phyloP scores from a whole-genome alignment of 2,797 vertebrate species.

The Coracias cyanogaster region DNA sequence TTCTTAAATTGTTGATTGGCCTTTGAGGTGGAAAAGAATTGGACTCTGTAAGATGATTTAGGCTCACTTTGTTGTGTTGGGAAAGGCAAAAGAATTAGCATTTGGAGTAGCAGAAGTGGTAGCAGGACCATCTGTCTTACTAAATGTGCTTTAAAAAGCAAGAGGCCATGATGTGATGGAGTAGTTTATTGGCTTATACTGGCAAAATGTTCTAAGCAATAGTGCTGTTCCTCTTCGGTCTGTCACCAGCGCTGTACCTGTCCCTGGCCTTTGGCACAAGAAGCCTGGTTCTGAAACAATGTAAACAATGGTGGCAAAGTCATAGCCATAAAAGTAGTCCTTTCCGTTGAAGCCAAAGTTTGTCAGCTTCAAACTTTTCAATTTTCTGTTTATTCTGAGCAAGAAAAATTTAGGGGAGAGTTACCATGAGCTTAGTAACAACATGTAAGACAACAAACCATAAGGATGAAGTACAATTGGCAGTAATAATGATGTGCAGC shows the following conservation, averaged over 20 bases:
- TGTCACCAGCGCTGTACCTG: background rate
- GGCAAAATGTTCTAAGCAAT: accelerated
- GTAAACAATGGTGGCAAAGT: accelerated
- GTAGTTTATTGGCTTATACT: background rate
- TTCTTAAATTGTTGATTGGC: background rate
- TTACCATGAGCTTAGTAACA: background rate
- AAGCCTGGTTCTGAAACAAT: too few relatives aligned
- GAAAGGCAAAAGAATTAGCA: background rate
- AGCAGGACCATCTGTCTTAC: background rate
- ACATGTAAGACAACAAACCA: accelerated
- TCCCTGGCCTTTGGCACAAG: background rate
- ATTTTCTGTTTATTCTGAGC: background rate
- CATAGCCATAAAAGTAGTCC: background rate
- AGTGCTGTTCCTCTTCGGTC: accelerated
- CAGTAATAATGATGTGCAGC: background rate
- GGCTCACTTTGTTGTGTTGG: accelerated
- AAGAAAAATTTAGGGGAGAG: background rate
- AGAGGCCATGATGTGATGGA: background rate
- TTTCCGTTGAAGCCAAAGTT: background rate
- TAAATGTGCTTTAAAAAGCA: background rate
- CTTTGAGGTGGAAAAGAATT: background rate
- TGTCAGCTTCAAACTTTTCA: background rate
- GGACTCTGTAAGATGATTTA: background rate
- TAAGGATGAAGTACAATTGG: background rate
- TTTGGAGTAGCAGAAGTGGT: background rate